These are phyloP conservation scores for Pseudanteris insignis DNA, from an alignment of 2,888 invertebrate species.

Conservation along the genomic window DNA sequence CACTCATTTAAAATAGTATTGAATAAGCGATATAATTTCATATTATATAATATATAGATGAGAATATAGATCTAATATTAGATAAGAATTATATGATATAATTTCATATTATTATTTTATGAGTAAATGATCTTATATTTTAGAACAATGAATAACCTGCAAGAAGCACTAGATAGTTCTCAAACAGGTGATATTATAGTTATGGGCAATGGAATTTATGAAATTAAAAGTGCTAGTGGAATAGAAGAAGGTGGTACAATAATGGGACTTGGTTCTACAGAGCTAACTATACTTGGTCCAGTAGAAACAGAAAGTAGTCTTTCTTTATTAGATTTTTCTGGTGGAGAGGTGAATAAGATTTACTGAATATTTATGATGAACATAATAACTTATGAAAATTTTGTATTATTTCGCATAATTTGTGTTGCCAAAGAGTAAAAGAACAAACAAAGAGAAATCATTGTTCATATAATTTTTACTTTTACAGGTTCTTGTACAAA, in stretches of 20 bases:
- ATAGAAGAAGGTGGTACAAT: slow-evolving; percentile 69
- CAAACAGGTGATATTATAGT: slow-evolving; percentile 68
- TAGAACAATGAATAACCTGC: slow-evolving; percentile 59
- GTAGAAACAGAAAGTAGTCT: slow-evolving; percentile 68
- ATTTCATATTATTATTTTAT: no score
- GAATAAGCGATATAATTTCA: no score
- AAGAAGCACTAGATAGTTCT: slow-evolving; percentile 64
- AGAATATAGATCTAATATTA: no score
- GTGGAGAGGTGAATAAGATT: slow-evolving; percentile 66
- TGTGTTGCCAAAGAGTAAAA: no score
- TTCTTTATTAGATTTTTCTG: slow-evolving; percentile 69
- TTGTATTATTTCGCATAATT: no score
- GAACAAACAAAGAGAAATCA: no score
- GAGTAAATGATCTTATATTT: slow-evolving; percentile 14
- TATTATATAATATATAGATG: no score
- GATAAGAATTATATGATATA: no score
- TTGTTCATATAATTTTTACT: no score
- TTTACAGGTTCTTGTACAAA: slow-evolving; percentile 66
- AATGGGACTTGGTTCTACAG: slow-evolving; percentile 56
- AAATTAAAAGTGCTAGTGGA: slow-evolving; percentile 68
- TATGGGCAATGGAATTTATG: slow-evolving; percentile 68
- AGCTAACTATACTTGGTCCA: slow-evolving; percentile 62
- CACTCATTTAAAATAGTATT: no score
- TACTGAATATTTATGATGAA: not conserved
- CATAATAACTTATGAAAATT: not conserved